Percentiles rank a stretch among this genome's conserved stretches.
phyloP scores from a whole-genome alignment of 2,888 invertebrate genomes.

The Drosophila picticornis region DNA sequence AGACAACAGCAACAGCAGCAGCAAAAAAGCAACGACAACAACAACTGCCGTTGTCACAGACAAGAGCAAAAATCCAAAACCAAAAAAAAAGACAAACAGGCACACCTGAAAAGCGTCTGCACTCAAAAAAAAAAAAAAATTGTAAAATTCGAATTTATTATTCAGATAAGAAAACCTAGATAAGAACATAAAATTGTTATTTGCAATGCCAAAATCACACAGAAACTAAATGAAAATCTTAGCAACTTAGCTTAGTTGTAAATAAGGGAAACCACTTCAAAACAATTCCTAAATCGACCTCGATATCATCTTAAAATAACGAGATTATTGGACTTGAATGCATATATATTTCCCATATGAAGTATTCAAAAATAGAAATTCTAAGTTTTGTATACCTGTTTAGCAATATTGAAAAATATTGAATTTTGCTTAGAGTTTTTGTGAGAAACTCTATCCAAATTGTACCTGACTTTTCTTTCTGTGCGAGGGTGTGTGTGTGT shows the following conservation, averaged over 20 bases:
- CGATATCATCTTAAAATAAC: not conserved
- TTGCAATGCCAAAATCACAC: accelerated
- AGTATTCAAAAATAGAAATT: not conserved
- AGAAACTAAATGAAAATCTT: no score
- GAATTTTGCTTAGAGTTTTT: not conserved
- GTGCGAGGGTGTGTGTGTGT: constrained; percentile 6
- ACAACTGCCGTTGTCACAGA: constrained; percentile 63
- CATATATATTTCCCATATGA: not conserved
- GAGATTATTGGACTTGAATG: not conserved
- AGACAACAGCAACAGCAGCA: constrained; percentile 28
- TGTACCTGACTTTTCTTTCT: not conserved
- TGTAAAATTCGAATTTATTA: not conserved
- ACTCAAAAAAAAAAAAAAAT: constrained; percentile 10
- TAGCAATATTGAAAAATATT: not conserved
- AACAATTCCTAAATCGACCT: not conserved
- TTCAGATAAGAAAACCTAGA: not conserved
- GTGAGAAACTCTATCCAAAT: not conserved
- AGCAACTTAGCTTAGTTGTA: not conserved
- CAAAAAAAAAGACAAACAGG: constrained; percentile 26
- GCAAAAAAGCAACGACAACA: constrained; percentile 39
- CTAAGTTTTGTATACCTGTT: no score
- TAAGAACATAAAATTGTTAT: not conserved
- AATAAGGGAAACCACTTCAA: not conserved
- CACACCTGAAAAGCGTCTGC: constrained; percentile 56
- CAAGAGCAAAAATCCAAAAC: constrained; percentile 47